Evolutionary conservation across 1,140 invertebrate species (phyloP).

Genomic region (Eciton burchellii): DNA sequence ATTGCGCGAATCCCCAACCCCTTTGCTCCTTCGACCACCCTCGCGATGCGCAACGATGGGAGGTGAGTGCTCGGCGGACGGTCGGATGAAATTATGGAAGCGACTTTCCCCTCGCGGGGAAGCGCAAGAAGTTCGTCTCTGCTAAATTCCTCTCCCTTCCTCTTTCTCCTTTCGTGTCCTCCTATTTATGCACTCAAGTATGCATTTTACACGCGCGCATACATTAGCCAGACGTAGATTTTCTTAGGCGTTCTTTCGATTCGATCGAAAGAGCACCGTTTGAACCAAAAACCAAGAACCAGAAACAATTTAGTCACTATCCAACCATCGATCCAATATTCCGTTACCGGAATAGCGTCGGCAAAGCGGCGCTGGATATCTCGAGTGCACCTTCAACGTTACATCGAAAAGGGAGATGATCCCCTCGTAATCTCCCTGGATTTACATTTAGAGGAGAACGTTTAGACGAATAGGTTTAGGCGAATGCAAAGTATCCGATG

Average conservation of each 20-base stretch:
- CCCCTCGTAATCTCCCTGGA: constrained; percentile 66
- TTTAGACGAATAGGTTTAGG: constrained; percentile 67
- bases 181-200: no score
- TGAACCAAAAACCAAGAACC: constrained; percentile 66
- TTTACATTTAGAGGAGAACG: constrained; percentile 77
- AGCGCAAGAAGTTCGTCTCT: constrained; percentile 33
- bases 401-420: constrained; percentile 62
- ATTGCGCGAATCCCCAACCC: constrained; percentile 42
- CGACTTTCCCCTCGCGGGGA: constrained; percentile 32
- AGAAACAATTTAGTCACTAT: constrained; percentile 78
- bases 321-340: constrained; percentile 41
- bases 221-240: no score
- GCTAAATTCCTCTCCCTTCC: constrained; percentile 2
- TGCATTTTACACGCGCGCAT: no score
- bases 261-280: constrained; percentile 44
- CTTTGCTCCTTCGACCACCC: background rate
- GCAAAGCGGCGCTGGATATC: constrained; percentile 69
- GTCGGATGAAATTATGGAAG: constrained; percentile 64
- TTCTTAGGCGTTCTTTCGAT: no score
- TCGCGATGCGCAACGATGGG: constrained; percentile 20
- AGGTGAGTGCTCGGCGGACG: background rate
- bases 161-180: background rate
- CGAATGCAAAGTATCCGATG: background rate
- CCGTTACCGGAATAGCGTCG: constrained; percentile 52
- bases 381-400: constrained; percentile 36